Base-by-base conservation (phyloP, 2,888 invertebrate species). In the Cremastobaeus sp. region DNA sequence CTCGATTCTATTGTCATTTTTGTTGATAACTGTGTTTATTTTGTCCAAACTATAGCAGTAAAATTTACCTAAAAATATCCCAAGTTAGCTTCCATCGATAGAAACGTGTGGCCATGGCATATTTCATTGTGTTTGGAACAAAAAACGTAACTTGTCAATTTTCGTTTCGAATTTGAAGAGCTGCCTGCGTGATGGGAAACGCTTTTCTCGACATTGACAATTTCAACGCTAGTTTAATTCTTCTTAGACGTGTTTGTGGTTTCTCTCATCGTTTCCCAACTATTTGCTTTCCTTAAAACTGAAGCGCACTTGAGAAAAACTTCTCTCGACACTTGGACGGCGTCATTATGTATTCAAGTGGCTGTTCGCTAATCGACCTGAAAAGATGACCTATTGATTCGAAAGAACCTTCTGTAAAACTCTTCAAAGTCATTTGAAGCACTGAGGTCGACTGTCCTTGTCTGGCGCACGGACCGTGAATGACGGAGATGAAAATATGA, bases 281-380 rank as follows among this genome's bases (percentile, higher is more conserved):
- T 52, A 54, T 60, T 60, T 54, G 54, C 35, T 70, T 62, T 70
- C 43, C 43, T 57, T 57, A 70, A 62, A 48, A 55, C 15, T 64
- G 18, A 47, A 57, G 50, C 6, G 32, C 57, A 9, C 45, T 70
- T 14, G 4, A 50, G 47, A 25, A 34, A 43, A 37, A 62, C 50
- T 70, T 37, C 14, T 12, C 17, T 35, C 54, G 32, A n/a, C 28
- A 50, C 64, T 69, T 28, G 17, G 47, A 8, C 52, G 28, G 25
- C 21, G 60, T 57, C 71, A 74, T 76, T 77, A 74, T 68, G 60
- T 43, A 60, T 47, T 76, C 75, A 62, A 76, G 75, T 74, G 66
- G 72, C 75, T 69, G 66, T 37, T 30, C 65, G 74, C 72, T 76
- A 78, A 78, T 78, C 76, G 76, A 78, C 75, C 73, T 76, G 41